Base-by-base conservation (phyloP, 2,113 vertebrate species). In the Bubalus kerabau region DNA sequence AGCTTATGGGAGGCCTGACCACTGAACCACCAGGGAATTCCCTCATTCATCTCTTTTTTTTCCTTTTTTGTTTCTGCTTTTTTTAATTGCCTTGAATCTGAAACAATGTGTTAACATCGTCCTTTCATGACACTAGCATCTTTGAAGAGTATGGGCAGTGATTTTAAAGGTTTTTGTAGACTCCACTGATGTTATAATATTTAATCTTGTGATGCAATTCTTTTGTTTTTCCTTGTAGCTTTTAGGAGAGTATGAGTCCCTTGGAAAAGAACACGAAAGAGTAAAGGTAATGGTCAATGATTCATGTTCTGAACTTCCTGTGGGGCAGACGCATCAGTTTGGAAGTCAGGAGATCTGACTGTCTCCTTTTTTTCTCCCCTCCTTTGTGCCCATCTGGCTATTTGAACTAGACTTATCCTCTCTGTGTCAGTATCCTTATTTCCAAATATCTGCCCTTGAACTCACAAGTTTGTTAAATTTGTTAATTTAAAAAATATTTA, bases 201-300 rank as follows among this genome's bases (percentile, higher is more conserved):
- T 48, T 93, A 87, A 90, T 87, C 64, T 40, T 97, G 46, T 95
- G 86, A 12, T 95, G 7, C 16, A 62, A 16, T 84, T 97, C 28
- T 98, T 36, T 92, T 95, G 50, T 95, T 95, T 94, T 98, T 94
- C 82, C 71, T 98, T 98, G 94, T 94, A 99, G 99, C 99, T 99
- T 93, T 98, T 99, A 83, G 98, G 98, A 97, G 99, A 99, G 97
- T 99, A 99, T 0, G 99, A 99, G 80, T 99, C 99, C 46, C 99
- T 99, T 98, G 98, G 98, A 96, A 99, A 99, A 98, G 99, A 99
- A 90, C 99, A 99, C 2, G 98, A 99, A 50, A 99, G 98, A 97
- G 98, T 99, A 9, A 99, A 99, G 99, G 99, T 99, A 98, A 98
- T 86, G n/a, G 82, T 8, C 57, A 5, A 2, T 14, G 9, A 9